Percentiles rank a stretch among this genome's conserved stretches.
Conservation (phyloP, 2,888 invertebrate genomes). For the Luffia ferchaultella region DNA sequence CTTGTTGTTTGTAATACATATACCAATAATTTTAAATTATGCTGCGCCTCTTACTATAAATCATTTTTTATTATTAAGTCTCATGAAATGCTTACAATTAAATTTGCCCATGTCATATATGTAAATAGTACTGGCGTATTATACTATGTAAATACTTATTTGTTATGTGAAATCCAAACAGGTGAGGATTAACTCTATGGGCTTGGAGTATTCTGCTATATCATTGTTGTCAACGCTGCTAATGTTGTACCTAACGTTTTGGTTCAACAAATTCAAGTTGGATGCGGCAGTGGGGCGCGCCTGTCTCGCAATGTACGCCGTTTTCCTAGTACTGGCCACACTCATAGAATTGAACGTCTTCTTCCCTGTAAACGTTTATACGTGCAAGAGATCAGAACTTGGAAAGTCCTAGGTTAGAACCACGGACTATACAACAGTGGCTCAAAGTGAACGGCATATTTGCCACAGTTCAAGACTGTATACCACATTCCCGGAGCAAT, state of each 20-base stretch:
- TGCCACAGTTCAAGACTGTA: not conserved
- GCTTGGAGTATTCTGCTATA: constrained; percentile 90
- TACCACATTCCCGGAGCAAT: not conserved
- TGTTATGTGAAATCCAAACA: constrained; percentile 27
- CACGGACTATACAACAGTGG: not conserved
- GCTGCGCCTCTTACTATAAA: too few relatives aligned
- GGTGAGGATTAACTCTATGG: constrained; percentile 89
- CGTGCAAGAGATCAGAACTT: constrained; percentile 72
- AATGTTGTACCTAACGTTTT: constrained; percentile 84
- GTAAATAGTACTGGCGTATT: not conserved
- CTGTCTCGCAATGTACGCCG: constrained; percentile 86
- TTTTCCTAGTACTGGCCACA: constrained; percentile 87
- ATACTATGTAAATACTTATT: not conserved
- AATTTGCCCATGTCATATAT: too few relatives aligned
- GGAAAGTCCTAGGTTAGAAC: constrained; percentile 32
- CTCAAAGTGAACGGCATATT: not conserved
- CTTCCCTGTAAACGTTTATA: constrained; percentile 89
- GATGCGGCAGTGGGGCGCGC: constrained; percentile 86
- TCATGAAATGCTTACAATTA: too few relatives aligned
- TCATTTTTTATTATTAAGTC: too few relatives aligned
- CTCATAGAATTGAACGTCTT: constrained; percentile 93
- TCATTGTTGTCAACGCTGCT: constrained; percentile 86
- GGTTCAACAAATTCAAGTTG: constrained; percentile 86
- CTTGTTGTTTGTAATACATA: too few relatives aligned
- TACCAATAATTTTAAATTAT: too few relatives aligned